Evolutionary conservation across 2,888 invertebrate species (phyloP), one percentile per base, ranked within the genome.

Genomic region (Hemithea aestivaria): DNA sequence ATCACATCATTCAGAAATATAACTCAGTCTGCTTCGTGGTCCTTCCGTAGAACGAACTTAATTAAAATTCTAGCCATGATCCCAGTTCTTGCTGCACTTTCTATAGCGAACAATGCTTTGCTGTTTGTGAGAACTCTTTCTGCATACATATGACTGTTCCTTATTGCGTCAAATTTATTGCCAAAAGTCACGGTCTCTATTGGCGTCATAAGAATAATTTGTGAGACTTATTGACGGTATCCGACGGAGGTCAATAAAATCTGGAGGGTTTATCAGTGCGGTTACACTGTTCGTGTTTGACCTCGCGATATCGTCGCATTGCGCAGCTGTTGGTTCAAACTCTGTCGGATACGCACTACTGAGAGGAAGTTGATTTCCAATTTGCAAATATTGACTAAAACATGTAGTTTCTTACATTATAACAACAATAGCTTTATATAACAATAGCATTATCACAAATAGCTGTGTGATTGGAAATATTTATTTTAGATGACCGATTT

Each of bases 51-150:
- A 50, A 25, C 20, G 56, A 57, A 55, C 51, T 52, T 62, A 66
- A 74, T 76, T 76, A 75, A 63, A 72, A 77, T 78, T 66, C 72
- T 58, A 39, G 60, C 53, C 67, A 59, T 68, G 73, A 66, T 69
- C 62, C 61, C 54, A 44, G 61, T 56, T 54, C 58, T 62, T 63
- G 64, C 61, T 67, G 68, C 66, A 73, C 77, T 78, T 77, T 78
- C 77, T 76, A 74, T 56, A 51, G 27, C 52, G 48, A 68, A 74
- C 72, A 73, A 76, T 66, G 56, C 58, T 53, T 46, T 16, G 5
- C 3, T 16, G 16, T 2, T 16, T 16, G 2, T 16, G 16, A 16
- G 16, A 16, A 16, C 5, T 16, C 16, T 16, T 5, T 16, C 2
- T 16, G 16, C 16, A 16, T 4, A 5, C 16, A 16, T n/a, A n/a